Base-by-base conservation (phyloP, 2,113 vertebrate species). In the Centrocercus urophasianus region DNA sequence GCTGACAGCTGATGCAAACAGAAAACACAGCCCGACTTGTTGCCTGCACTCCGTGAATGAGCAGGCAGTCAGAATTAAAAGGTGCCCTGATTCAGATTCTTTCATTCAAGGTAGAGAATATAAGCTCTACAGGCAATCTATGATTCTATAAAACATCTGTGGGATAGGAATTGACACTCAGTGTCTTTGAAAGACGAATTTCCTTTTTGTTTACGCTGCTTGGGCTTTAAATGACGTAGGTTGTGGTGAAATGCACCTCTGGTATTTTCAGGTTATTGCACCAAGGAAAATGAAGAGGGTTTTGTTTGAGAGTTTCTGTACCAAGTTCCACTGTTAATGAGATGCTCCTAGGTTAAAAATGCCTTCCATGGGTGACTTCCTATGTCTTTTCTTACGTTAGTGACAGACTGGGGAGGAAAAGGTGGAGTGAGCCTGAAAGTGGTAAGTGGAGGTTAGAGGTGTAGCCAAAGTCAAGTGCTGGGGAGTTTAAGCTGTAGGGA, bases 381-480 rank as follows among this genome's bases (percentile, higher is more conserved):
- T 91, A 90, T 3, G 21, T 95, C 85, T 93, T 85, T 75, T 75
- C 43, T 30, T 86, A 57, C 32, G 48, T 93, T 86, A 78, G 77
- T 77, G 94, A 52, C 89, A 87, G 74, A 83, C 3, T 64, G 82
- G 71, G 89, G 67, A 54, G 90, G 86, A 96, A 94, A 96, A 92
- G 17, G 48, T 64, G 59, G 81, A 94, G 81, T 76, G 92, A 1
- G 70, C 75, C 81, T 79, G 90, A 87, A 94, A 92, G 93, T 83
- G 96, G 43, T 96, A 93, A 96, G 93, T 50, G 86, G 81, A 92
- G 95, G 93, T 93, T 93, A 97, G 92, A 96, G 95, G 92, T 96
- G 88, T 60, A 86, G 90, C 77, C 92, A 93, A 96, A 97, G 95
- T 96, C 95, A 96, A 97, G 94, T 95, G 90, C 86, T 95, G 36